Evolutionary conservation across 2,888 invertebrate genomes (phyloP), one percentile per base, ranked within the genome.

Genomic region (Bellardia pandia): DNA sequence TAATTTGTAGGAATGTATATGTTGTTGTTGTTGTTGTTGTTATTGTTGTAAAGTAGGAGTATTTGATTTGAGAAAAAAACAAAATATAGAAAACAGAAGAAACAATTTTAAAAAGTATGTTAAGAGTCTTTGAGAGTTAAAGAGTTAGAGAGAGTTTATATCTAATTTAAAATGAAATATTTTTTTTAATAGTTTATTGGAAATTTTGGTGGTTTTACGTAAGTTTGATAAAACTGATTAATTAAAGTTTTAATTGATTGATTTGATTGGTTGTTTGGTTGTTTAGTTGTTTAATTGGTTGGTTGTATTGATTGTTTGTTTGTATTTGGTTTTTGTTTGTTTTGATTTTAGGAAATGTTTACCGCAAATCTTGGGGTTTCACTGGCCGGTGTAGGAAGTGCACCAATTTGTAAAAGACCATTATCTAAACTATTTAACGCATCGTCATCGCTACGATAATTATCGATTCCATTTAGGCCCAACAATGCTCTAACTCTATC

Each of bases 331-430:
- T 78, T 78, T 37, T 33, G 56, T 42, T 42, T 45, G 37, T 42
- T 68, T 60, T 64, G 66, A 81, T 51, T 82, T 84, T 85, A 86
- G 71, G 72, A 80, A 86, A 79, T 85, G 82, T 92, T 94, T 94
- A 94, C 94, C 94, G 94, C 94, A 93, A 94, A 93, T 93, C 92
- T 91, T 91, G 94, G 93, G 90, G 93, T 93, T 90, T 93, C 94
- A 91, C 93, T 93, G 91, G 93, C 93, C 91, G 94, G 94, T 90
- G 94, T 93, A 89, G 94, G 94, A 91, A 94, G 92, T 89, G 93
- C 93, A 90, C 93, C 94, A 91, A 94, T 93, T 91, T 92, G 92
- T 91, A 93, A 91, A 91, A 90, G 92, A 90, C 91, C 92, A 91
- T 91, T 93, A 91, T 91, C 91, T 91, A 91, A 91, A 91, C 91